A percentile compares a stretch with the other conserved stretches of the same genome.
These are phyloP conservation scores for Danaus plexippus DNA, from an alignment of 1,140 invertebrate species.

Conservation along the genomic window DNA sequence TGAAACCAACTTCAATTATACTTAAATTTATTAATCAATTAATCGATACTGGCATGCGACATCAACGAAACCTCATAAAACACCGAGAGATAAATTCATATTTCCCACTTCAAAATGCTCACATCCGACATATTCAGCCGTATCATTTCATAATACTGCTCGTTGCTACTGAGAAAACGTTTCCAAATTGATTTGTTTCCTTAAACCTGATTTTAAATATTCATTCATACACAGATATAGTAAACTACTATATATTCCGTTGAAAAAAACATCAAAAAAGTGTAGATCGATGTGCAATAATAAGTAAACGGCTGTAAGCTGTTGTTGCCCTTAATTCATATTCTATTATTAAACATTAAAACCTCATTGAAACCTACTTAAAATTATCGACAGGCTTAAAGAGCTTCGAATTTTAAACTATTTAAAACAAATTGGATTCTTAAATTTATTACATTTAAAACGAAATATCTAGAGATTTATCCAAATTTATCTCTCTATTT, in stretches of 20 bases:
- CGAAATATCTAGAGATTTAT: too few relatives aligned
- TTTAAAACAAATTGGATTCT: too few relatives aligned
- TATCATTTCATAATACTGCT: conserved; percentile 62
- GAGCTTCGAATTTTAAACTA: too few relatives aligned
- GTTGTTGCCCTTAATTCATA: conserved; percentile 63
- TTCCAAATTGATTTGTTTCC: conserved; percentile 63
- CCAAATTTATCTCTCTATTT: too few relatives aligned
- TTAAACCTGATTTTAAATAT: conserved; percentile 64
- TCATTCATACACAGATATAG: conserved; percentile 60
- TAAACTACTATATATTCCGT: conserved; percentile 61
- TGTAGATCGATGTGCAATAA: conserved; percentile 48
- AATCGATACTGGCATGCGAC: conserved; percentile 62
- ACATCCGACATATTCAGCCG: conserved; percentile 46
- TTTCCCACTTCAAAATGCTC: conserved; percentile 46
- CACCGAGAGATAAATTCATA: conserved; percentile 60
- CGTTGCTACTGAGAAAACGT: conserved; percentile 55
- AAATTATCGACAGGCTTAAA: conserved; percentile 43
- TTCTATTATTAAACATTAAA: conserved; percentile 33
- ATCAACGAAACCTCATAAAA: conserved; percentile 57
- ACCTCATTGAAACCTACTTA: conserved; percentile 46
- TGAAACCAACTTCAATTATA: conserved; percentile 34
- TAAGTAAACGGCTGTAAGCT: conserved; percentile 25
- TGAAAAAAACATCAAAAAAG: conserved; percentile 69
- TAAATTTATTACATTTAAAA: too few relatives aligned
- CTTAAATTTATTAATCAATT: conserved; percentile 69